Evolutionary conservation across 23 tunicate species (phyloP).

Genomic region (Trididemnum miniatum): DNA sequence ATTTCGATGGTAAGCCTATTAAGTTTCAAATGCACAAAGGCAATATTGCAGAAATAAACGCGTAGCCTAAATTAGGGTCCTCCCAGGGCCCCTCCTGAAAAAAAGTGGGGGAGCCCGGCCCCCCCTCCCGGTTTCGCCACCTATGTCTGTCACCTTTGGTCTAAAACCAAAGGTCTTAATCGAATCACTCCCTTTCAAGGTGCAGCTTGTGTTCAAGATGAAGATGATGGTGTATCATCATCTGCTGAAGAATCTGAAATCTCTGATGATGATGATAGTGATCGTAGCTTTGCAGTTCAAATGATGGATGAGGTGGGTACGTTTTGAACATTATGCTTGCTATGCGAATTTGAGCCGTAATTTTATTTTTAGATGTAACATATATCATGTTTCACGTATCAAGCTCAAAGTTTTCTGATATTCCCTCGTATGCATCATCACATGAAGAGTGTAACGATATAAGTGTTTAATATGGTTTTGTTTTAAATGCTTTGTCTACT

Average conservation of each 20-base stretch:
- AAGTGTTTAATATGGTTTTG: too few relatives aligned
- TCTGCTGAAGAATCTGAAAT: conserved; percentile 16
- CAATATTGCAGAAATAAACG: too few relatives aligned
- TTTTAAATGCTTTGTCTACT: too few relatives aligned
- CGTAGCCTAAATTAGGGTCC: too few relatives aligned
- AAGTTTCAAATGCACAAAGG: too few relatives aligned
- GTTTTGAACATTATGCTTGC: neutral
- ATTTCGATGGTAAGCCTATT: too few relatives aligned
- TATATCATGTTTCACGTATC: neutral
- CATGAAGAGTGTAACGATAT: neutral
- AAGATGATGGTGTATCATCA: conserved; percentile 7
- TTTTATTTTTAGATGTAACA: conserved; percentile 19
- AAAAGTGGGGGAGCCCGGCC: too few relatives aligned
- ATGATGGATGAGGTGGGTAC: conserved; percentile 14
- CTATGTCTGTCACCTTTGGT: too few relatives aligned
- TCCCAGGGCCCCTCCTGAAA: too few relatives aligned
- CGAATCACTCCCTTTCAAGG: conserved; percentile 11
- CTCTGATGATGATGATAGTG: conserved; percentile 1
- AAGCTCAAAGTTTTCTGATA: conserved; percentile 10
- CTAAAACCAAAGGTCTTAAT: neutral
- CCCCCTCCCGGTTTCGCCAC: too few relatives aligned
- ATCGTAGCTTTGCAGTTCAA: conserved; percentile 3
- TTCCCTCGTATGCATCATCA: neutral
- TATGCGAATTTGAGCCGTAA: neutral
- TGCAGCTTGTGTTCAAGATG: conserved; percentile 6